Evolutionary conservation across 2,888 invertebrate genomes (phyloP).

Genomic region (Megastigmus dorsalis): DNA sequence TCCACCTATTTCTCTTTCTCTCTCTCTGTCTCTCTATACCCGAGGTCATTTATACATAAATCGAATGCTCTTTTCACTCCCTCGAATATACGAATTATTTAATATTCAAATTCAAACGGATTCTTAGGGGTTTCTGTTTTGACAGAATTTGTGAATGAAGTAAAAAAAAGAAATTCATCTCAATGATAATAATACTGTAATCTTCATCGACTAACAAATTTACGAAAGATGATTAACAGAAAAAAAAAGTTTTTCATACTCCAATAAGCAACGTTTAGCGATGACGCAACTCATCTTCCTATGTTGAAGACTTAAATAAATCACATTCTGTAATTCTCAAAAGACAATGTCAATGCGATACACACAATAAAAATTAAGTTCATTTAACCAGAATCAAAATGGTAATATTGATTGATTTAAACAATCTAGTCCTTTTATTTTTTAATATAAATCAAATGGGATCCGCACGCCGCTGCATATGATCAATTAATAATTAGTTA

Average conservation of each 20-base stretch:
- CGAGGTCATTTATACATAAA: constrained; percentile 30
- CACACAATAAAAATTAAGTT: constrained; percentile 32
- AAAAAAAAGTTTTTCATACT: constrained; percentile 10
- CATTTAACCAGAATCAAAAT: constrained; percentile 8
- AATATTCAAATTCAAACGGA: constrained; percentile 21
- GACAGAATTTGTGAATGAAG: neutral
- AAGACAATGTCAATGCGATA: constrained; percentile 11
- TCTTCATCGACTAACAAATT: constrained; percentile 39
- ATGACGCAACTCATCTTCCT: constrained; percentile 5
- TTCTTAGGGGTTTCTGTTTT: neutral
- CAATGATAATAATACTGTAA: constrained; percentile 37
- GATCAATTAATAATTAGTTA: constrained; percentile 48
- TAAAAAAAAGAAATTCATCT: constrained; percentile 13
- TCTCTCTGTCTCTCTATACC: neutral
- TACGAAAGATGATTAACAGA: constrained; percentile 30
- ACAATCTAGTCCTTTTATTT: constrained; percentile 26
- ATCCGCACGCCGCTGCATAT: constrained; percentile 35
- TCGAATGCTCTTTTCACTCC: neutral
- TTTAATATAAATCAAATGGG: constrained; percentile 33
- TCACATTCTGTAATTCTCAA: constrained; percentile 22
- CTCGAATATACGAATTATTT: neutral
- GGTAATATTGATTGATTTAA: constrained; percentile 12
- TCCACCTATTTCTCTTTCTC: neutral
- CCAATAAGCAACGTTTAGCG: constrained; percentile 1
- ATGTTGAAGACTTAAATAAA: constrained; percentile 16